Evolutionary conservation across 2,888 invertebrate species (phyloP), one percentile per base, ranked within the genome.

Genomic region (Pilophorus perplexus): DNA sequence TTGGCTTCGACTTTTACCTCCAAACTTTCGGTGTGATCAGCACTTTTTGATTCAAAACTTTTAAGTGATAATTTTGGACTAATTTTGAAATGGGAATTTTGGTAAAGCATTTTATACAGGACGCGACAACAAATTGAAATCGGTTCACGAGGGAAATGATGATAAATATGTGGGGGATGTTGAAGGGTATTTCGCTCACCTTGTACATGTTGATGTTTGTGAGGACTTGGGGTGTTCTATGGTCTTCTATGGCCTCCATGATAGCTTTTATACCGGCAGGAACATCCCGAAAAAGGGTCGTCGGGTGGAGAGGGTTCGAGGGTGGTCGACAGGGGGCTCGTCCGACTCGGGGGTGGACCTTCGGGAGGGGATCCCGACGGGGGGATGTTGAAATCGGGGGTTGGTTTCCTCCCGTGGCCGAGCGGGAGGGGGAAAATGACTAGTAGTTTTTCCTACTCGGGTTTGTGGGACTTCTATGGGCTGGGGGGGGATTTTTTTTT

Each of bases 201-300:
- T 52, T 52, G 52, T 52, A 52, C 52, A 52, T 52, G 52, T 28
- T 52, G 52, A 2, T 52, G 27, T 27, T 27, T 14, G 28, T 22
- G 27, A 52, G 52, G 52, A 52, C 52, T 52, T 16, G 28, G 1
- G 18, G 28, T n/a, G 52, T 52, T 52, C 52, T 52, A 52, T 52
- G 52, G 33, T n/a, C 20, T 28, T 28, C 4, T 10, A 52, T 52
- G 52, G 52, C 12, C 14, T 27, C 52, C 52, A 52, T 52, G 52
- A 16, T 18, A 18, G 12, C 52, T 52, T 52, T 28, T 52, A 52
- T 52, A 52, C 46, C 46, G 46, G 23, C 10, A 22, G 46, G 46
- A 3, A 2, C 8, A 14, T 22, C 5, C n/a, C 23, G 3, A 16
- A 16, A 16, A 46, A 23, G 23, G 25, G 20, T 2, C 23, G 5